Evolutionary conservation across 23 tunicate genomes (phyloP).

Genomic region (Ciona savignyi): DNA sequence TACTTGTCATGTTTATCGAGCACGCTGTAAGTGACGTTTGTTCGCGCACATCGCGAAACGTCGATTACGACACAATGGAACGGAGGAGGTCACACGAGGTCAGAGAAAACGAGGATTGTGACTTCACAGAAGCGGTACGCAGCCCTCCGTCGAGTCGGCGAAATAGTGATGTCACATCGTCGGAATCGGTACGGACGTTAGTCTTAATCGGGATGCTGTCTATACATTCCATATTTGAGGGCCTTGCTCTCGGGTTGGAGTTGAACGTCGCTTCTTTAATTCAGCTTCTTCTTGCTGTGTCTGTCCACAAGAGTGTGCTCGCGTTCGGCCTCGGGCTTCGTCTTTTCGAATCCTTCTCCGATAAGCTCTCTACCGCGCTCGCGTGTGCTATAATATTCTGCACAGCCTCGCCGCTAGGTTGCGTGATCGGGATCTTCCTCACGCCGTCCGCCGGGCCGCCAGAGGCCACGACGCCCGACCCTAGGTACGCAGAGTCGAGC

Average conservation of each 20-base stretch:
- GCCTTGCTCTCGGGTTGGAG: conserved; percentile 68
- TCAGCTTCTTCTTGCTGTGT: conserved; percentile 50
- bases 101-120: neutral
- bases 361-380: conserved; percentile 19
- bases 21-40: conserved; percentile 26
- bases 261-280: conserved; percentile 16
- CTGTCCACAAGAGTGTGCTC: conserved; percentile 65
- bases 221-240: conserved; percentile 88
- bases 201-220: conserved; percentile 52
- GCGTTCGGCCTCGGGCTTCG: conserved; percentile 71
- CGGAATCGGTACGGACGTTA: neutral
- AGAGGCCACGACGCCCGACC: neutral
- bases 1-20: conserved; percentile 76
- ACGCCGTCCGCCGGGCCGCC: neutral
- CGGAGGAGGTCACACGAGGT: neutral
- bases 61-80: neutral
- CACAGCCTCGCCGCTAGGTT: conserved; percentile 76
- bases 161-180: neutral
- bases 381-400: conserved; percentile 51
- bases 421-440: conserved; percentile 45
- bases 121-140: neutral
- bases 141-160: neutral
- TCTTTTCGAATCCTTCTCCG: conserved; percentile 57
- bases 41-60: neutral
- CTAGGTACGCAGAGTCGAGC: neutral